Percentiles rank a stretch among this genome's conserved stretches.
phyloP scores from a whole-genome alignment of 53 echinoderm and acorn worm species.

The Echinometra lucunter region DNA sequence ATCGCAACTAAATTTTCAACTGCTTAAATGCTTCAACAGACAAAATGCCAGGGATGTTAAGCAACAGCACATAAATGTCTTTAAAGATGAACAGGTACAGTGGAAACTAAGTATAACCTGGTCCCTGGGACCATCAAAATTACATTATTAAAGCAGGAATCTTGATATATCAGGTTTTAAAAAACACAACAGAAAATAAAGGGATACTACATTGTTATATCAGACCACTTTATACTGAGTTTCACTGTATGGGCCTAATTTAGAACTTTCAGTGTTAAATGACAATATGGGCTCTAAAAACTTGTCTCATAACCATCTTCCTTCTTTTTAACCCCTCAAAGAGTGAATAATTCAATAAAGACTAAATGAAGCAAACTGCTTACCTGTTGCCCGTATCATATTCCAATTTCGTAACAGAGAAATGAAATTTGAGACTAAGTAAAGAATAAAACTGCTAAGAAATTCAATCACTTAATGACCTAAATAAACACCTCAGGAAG shows the following conservation, averaged over 20 bases:
- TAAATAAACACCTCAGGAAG: neutral
- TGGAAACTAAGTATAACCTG: too few relatives aligned
- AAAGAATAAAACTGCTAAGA: neutral
- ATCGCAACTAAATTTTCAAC: neutral
- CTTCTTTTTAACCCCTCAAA: too few relatives aligned
- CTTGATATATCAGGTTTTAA: too few relatives aligned
- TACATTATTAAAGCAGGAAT: too few relatives aligned
- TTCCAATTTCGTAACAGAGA: neutral
- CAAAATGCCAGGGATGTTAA: too few relatives aligned
- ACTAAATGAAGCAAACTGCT: neutral
- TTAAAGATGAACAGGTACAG: too few relatives aligned
- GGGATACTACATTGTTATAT: too few relatives aligned
- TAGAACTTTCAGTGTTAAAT: neutral
- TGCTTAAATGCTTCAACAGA: neutral
- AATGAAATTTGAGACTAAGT: neutral
- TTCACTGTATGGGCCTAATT: too few relatives aligned
- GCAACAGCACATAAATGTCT: neutral
- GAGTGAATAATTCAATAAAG: neutral
- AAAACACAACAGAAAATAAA: too few relatives aligned
- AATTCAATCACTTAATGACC: neutral
- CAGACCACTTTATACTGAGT: too few relatives aligned
- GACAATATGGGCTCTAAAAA: neutral
- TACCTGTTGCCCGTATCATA: neutral
- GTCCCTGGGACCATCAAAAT: too few relatives aligned
- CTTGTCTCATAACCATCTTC: neutral